phyloP scores from a whole-genome alignment of 2,888 invertebrate genomes.

The Ochlodes sylvanus region DNA sequence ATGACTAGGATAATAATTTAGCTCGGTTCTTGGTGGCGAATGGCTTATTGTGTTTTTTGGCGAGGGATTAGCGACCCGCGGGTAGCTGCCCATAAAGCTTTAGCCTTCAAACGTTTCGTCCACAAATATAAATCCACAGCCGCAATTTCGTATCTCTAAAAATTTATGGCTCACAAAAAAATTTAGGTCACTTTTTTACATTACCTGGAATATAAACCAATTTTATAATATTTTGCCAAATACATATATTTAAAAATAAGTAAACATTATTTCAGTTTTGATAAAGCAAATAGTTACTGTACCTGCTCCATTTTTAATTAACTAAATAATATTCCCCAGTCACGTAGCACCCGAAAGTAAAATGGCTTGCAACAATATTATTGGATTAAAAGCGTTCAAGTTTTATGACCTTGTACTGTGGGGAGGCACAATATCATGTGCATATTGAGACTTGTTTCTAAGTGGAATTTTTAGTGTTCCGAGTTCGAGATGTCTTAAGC shows the following conservation, averaged over 20 bases:
- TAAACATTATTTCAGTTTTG: not conserved
- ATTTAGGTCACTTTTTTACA: not conserved
- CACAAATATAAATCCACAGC: slow-evolving; percentile 35
- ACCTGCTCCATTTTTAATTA: slow-evolving; percentile 29
- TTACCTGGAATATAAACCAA: not conserved
- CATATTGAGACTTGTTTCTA: slow-evolving; percentile 73
- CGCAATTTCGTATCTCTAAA: slow-evolving; percentile 29
- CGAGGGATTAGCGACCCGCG: slow-evolving; percentile 72
- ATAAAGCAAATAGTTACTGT: not conserved
- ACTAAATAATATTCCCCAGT: slow-evolving; percentile 27
- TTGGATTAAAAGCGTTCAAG: slow-evolving; percentile 68
- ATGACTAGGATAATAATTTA: slow-evolving; percentile 78
- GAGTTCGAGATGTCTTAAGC: slow-evolving; percentile 63
- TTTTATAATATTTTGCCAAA: too few species aligned
- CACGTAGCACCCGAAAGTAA: slow-evolving; percentile 35
- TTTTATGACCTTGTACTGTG: slow-evolving; percentile 64
- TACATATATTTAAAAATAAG: too few species aligned
- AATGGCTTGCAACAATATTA: slow-evolving; percentile 48
- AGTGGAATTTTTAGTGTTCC: slow-evolving; percentile 76
- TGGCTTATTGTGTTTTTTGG: slow-evolving; percentile 81
- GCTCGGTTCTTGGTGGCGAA: slow-evolving; percentile 64
- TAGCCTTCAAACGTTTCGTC: slow-evolving; percentile 37
- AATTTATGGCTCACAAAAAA: slow-evolving; percentile 24
- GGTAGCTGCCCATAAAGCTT: slow-evolving; percentile 71
- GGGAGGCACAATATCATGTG: slow-evolving; percentile 59